Conservation (phyloP, 2,797 vertebrate species). For the Neomorphus geoffroyi region DNA sequence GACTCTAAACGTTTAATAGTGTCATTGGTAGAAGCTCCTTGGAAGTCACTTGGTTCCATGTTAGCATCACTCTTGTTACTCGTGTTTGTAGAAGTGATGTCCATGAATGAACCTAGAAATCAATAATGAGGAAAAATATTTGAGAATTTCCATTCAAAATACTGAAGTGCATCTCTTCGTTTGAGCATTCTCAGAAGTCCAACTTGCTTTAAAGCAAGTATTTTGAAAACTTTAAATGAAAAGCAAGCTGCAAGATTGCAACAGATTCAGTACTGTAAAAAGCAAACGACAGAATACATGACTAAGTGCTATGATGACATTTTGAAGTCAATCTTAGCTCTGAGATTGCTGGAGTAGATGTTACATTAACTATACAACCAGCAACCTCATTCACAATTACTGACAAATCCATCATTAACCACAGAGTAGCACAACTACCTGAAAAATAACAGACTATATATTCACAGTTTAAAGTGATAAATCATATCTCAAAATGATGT, state of each 20-base stretch:
- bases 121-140: background rate
- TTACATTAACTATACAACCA: background rate
- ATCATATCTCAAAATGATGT: background rate
- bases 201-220: background rate
- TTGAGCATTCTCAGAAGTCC: background rate
- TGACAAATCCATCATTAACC: background rate
- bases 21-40: constrained; percentile 90
- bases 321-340: background rate
- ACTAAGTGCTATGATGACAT: background rate
- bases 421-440: background rate
- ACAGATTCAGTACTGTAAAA: background rate
- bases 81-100: constrained; percentile 90
- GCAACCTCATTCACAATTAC: background rate
- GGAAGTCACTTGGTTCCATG: constrained; percentile 88
- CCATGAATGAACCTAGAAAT: constrained; percentile 88
- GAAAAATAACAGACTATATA: background rate
- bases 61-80: constrained; percentile 93
- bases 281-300: background rate
- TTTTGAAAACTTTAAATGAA: background rate
- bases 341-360: background rate
- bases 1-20: constrained; percentile 95
- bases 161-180: background rate
- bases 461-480: background rate
- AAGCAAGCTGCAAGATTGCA: background rate
- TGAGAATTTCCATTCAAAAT: background rate